Base-by-base conservation (phyloP, 2,888 invertebrate genomes). In the Microctonus brassicae region DNA sequence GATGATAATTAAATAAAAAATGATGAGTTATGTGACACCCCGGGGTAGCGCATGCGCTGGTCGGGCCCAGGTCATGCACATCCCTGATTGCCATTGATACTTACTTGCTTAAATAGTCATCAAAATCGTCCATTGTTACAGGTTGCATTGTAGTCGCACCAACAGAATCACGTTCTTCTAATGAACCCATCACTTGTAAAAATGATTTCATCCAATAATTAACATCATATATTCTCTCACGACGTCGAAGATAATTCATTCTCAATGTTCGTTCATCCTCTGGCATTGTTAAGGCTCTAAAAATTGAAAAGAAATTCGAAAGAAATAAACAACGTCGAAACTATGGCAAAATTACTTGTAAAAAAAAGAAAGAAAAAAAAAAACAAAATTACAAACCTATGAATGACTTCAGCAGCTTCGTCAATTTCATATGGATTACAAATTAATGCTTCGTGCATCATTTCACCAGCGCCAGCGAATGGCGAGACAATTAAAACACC, bases 381-480 rank as follows among this genome's bases (percentile, higher is more conserved):
- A 58, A 33, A 67, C 69, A 42, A 29, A 42, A 22, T 52, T 20
- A 63, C 68, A 26, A 64, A 92, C 90, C 94, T 92, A 86, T 96
- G 94, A 78, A 95, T 93, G 24, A 94, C 93, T 86, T 96, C 95
- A 17, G 96, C 95, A 2, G 95, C 95, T 77, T 94, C 94, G 80
- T 95, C 94, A 63, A 96, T 90, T 86, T 97, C 96, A 81, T 96
- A 96, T 0, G 96, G 96, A 87, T 97, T 97, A 84, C 95, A 95
- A 64, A 95, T 92, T 10, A 97, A 89, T 1, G 96, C 96, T 85
- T 97, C 96, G 88, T 96, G 96, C 96, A 97, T 96, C 90, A 95
- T 96, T 87, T 96, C 96, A 0, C 96, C 96, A 6, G 97, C 96
- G 0, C 97, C 97, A 70, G 97, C 96, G 84, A 97, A 97, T 0